phyloP scores from a whole-genome alignment of 2,888 invertebrate species.

The Andrena camellia region DNA sequence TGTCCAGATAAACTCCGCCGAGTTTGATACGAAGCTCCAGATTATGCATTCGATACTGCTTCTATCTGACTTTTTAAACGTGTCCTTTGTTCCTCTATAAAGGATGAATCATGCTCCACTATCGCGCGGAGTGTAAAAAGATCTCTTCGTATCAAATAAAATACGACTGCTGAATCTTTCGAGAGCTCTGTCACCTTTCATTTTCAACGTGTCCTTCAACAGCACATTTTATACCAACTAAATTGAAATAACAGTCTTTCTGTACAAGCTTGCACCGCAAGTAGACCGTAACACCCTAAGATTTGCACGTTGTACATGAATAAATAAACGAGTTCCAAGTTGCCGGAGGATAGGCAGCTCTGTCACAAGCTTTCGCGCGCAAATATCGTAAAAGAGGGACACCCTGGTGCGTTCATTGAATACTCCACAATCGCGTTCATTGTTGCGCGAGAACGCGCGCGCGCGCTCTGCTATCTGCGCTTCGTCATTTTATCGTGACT shows the following conservation, averaged over 20 bases:
- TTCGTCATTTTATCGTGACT: slow-evolving; percentile 74
- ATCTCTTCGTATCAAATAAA: background rate
- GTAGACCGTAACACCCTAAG: too few species aligned
- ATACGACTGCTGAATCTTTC: background rate
- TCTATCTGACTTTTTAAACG: background rate
- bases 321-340: background rate
- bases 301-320: background rate
- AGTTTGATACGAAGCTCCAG: background rate
- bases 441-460: slow-evolving; percentile 46
- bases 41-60: background rate
- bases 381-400: slow-evolving; percentile 38
- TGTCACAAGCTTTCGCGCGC: background rate
- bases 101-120: slow-evolving; percentile 2
- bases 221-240: too few species aligned
- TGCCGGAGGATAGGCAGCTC: background rate
- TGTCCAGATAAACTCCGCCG: slow-evolving; percentile 5
- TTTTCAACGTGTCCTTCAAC: too few species aligned
- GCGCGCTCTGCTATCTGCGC: slow-evolving; percentile 48
- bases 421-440: slow-evolving; percentile 63
- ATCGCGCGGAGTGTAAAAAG: background rate
- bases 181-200: too few species aligned
- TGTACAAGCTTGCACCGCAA: too few species aligned
- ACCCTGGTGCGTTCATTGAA: slow-evolving; percentile 50
- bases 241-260: too few species aligned
- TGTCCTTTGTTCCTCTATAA: background rate